These are phyloP conservation scores for Belgica antarctica DNA, from an alignment of 2,888 invertebrate species.

Conservation along the genomic window DNA sequence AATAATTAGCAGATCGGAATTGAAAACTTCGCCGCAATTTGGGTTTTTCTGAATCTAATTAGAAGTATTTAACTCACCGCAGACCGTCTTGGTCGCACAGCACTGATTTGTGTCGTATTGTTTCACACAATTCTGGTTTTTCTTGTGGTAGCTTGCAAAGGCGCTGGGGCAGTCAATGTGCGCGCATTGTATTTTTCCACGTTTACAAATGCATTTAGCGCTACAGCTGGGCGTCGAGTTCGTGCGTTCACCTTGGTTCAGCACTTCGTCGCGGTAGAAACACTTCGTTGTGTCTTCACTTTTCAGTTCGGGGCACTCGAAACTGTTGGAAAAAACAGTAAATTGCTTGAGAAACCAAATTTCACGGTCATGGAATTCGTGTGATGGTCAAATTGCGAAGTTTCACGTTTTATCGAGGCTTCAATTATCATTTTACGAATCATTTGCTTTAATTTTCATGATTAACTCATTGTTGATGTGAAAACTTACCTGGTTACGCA, in stretches of 20 bases:
- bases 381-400: not conserved
- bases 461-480: too few species aligned
- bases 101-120: conserved; percentile 23
- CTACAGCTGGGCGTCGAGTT: not conserved
- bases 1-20: not conserved
- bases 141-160: not conserved
- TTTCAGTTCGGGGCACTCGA: conserved; percentile 15
- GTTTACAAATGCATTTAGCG: not conserved
- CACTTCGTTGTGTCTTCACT: conserved; percentile 9
- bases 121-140: conserved; percentile 10
- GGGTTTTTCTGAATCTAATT: not conserved
- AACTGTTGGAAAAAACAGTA: conserved; percentile 4
- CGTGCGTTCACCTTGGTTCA: not conserved
- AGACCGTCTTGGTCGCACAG: conserved; percentile 17
- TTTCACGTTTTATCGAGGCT: not conserved
- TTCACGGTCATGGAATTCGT: not conserved
- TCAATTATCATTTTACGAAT: not conserved
- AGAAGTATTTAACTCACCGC: conserved; percentile 20
- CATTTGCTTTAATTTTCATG: not conserved
- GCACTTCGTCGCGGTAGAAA: conserved; percentile 17
- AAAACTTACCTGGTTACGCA: conserved; percentile 36
- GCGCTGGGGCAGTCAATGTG: conserved; percentile 28
- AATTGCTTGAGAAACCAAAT: not conserved
- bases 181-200: conserved; percentile 33
- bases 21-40: not conserved